A percentile compares a stretch with the other conserved stretches of the same genome.
These are phyloP conservation scores for Podotricha telesiphe DNA, from an alignment of 2,888 invertebrate species.

Conservation along the genomic window DNA sequence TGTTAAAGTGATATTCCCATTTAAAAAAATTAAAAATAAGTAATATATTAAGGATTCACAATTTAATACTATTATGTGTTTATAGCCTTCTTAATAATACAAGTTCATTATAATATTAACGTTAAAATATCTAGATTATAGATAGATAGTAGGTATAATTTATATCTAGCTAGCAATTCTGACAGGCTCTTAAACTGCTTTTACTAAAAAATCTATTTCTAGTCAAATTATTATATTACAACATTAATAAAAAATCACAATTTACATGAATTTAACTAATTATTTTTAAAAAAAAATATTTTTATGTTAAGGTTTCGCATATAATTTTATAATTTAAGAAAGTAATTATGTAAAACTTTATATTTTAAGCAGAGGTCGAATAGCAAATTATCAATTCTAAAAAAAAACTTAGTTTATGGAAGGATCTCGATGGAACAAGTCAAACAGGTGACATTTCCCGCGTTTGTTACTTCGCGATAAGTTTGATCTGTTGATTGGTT, in stretches of 20 bases:
- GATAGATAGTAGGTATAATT: conserved; percentile 1
- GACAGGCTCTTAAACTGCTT: neutral
- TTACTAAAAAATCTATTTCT: neutral
- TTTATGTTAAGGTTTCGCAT: neutral
- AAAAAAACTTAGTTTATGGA: conserved; percentile 20
- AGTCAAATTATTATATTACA: too few species aligned
- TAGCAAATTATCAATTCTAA: conserved; percentile 8
- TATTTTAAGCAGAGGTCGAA: conserved; percentile 18
- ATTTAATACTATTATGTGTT: neutral
- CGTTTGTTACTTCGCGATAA: conserved; percentile 13
- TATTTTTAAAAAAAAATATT: conserved; percentile 6
- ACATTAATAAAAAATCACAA: neutral
- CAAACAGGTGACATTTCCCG: conserved; percentile 33
- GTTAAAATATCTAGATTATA: neutral
- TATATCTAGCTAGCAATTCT: neutral
- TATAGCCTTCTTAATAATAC: neutral
- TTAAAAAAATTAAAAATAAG: neutral
- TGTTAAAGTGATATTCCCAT: neutral
- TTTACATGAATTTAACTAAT: neutral
- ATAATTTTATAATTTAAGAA: conserved; percentile 7
- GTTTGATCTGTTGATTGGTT: conserved; percentile 11
- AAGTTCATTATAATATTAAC: neutral
- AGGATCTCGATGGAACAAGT: conserved; percentile 28
- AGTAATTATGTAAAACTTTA: conserved; percentile 9
- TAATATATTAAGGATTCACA: neutral